These are phyloP conservation scores for Physella acuta DNA, from an alignment of 1,140 invertebrate genomes.

Conservation along the genomic window DNA sequence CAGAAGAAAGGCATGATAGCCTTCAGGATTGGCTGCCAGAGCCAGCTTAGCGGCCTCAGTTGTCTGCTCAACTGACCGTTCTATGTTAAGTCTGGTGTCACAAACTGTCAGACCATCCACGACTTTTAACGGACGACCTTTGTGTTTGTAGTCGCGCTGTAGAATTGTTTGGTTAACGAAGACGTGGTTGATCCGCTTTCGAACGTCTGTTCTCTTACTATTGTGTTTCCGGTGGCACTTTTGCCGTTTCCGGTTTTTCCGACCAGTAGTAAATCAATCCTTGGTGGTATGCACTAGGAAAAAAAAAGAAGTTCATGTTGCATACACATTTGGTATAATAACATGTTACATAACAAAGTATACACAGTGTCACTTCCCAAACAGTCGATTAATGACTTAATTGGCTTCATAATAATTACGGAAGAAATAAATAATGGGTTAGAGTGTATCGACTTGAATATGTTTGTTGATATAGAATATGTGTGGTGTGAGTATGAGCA, in stretches of 20 bases:
- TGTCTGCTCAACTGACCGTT: not conserved
- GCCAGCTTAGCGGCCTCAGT: not conserved
- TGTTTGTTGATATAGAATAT: too few species aligned
- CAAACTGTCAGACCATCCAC: not conserved
- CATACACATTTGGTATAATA: too few species aligned
- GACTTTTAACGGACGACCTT: not conserved
- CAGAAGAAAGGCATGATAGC: not conserved
- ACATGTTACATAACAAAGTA: too few species aligned
- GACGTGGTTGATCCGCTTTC: not conserved
- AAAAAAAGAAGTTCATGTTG: too few species aligned
- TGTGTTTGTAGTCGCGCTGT: not conserved
- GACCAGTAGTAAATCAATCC: not conserved
- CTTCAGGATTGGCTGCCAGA: not conserved
- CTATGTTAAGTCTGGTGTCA: not conserved
- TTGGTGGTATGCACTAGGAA: too few species aligned
- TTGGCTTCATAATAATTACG: too few species aligned
- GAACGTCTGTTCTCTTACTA: not conserved
- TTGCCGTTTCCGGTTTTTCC: not conserved
- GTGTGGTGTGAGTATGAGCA: too few species aligned
- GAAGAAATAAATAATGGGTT: too few species aligned
- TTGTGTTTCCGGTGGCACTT: not conserved
- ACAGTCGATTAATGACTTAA: too few species aligned
- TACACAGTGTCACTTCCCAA: too few species aligned
- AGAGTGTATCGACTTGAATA: too few species aligned
- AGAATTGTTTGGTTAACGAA: not conserved